Base-by-base conservation (phyloP, 1,140 invertebrate species). In the Panagrolaimus sp. region DNA sequence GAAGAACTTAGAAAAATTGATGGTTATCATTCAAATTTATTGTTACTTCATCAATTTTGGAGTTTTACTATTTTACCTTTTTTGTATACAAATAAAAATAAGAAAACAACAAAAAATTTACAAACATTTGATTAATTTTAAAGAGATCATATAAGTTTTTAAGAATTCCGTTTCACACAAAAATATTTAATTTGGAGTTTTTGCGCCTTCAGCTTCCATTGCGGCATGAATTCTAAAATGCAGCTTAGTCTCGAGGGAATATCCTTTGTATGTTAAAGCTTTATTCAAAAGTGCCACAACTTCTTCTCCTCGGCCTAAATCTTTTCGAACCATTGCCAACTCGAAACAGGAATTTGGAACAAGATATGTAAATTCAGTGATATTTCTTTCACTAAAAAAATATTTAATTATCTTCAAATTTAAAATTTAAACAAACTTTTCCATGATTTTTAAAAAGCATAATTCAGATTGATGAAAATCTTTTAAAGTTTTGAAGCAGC, bases 341-440 rank as follows among this genome's bases (percentile, higher is more conserved):
- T 97, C 94, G 24, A 92, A 90, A 28, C 89, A 87, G 1, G 92
- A 88, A 84, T 91, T 95, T 6, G 94, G 93, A 38, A 91, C 85
- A 24, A 96, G 83, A 84, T 92, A 94, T 0, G 87, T 87, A 83
- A 96, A 92, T 71, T 91, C 89, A 70, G 90, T 89, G 28, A 96
- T 88, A 64, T 89, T 87, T 76, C 90, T 91, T 76, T 92, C 90
- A 73, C 90, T 84, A 67, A 83, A 83, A 73, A 89, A 84, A 43
- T 12, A 21, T 47, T 24, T 1, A 2, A 52, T n/a, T 55, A 43
- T 21, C 15, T 43, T 47, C 43, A 72, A 43, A 21, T 43, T 15
- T 0, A 70, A 68, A 32, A 43, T 1, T n/a, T 17, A 32, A 45
- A 77, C 83, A 82, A 78, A 87, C 87, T 83, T 83, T 65, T 78